Evolutionary conservation across 2,113 vertebrate species (phyloP).

Genomic region (Caretta caretta): DNA sequence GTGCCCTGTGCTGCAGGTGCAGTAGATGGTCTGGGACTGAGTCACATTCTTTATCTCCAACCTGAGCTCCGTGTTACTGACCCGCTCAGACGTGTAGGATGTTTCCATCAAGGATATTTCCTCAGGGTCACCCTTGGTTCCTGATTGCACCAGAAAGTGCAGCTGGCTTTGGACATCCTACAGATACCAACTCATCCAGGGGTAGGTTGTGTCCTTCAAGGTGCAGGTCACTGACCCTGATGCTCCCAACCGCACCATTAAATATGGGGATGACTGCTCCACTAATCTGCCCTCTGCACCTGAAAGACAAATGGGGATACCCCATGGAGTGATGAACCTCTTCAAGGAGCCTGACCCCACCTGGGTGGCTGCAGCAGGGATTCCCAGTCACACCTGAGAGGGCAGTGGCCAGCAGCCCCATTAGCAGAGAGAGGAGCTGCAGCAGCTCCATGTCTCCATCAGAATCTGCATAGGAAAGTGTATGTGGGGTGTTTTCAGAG

Average conservation of each 20-base stretch:
- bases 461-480: not conserved
- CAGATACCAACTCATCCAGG: conserved; percentile 54
- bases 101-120: not conserved
- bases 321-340: not conserved
- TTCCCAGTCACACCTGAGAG: not conserved
- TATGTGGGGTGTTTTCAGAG: too few species aligned
- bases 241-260: not conserved
- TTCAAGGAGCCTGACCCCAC: not conserved
- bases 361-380: too few species aligned
- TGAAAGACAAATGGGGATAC: conserved; percentile 14
- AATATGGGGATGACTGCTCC: not conserved
- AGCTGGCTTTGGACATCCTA: not conserved
- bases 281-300: not conserved
- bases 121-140: not conserved
- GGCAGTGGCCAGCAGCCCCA: not conserved
- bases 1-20: conserved; percentile 50
- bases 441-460: not conserved
- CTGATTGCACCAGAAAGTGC: not conserved
- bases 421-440: not conserved
- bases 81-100: not conserved
- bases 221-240: not conserved
- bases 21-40: conserved; percentile 11
- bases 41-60: not conserved
- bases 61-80: not conserved
- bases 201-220: conserved; percentile 31